Conservation (phyloP, 2,113 vertebrate species). For the Scartelaos histophorus region DNA sequence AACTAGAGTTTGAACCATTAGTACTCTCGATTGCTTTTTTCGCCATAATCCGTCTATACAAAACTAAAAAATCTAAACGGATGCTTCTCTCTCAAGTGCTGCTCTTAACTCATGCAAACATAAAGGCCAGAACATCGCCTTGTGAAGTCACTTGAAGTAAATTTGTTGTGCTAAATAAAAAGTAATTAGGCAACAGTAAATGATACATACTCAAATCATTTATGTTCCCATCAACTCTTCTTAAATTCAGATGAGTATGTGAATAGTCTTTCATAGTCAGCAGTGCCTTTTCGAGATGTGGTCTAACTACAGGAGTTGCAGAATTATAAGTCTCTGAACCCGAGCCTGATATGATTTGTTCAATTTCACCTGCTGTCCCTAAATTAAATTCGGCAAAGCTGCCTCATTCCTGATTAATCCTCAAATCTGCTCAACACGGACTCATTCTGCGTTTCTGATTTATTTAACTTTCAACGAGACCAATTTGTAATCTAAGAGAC, state of each 20-base stretch:
- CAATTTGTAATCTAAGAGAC: constrained; percentile 5
- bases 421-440: constrained; percentile 2
- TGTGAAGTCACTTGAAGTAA: too few relatives aligned
- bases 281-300: constrained; percentile 16
- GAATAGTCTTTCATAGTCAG: not conserved
- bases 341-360: constrained; percentile 29
- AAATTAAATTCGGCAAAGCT: constrained; percentile 31
- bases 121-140: too few relatives aligned
- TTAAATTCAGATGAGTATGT: not conserved
- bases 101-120: too few relatives aligned
- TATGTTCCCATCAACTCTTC: too few relatives aligned
- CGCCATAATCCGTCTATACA: too few relatives aligned
- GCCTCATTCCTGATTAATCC: constrained; percentile 17
- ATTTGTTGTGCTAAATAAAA: too few relatives aligned
- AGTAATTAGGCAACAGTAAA: too few relatives aligned
- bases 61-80: too few relatives aligned
- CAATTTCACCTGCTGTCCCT: constrained; percentile 17
- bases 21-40: too few relatives aligned
- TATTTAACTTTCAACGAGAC: constrained; percentile 8
- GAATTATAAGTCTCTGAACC: constrained; percentile 20
- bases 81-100: too few relatives aligned
- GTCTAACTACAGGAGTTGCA: constrained; percentile 54
- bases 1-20: too few relatives aligned
- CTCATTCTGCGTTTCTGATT: constrained; percentile 5
- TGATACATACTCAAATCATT: too few relatives aligned